phyloP scores from a whole-genome alignment of 2,888 invertebrate genomes.

The Acrobasis consociella region DNA sequence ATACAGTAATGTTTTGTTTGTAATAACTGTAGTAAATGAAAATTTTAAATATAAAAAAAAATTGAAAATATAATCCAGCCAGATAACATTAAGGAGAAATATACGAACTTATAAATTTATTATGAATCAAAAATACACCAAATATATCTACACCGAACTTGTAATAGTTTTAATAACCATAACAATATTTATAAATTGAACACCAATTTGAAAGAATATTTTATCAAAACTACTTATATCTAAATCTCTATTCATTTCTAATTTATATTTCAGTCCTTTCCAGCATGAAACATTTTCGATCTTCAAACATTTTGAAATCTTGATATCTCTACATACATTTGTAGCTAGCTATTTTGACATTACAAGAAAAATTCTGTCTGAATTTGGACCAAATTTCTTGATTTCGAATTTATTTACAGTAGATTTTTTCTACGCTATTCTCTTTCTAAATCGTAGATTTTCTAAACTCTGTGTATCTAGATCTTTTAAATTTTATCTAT shows the following conservation, averaged over 20 bases:
- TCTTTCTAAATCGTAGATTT: slow-evolving; percentile 43
- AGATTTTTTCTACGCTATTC: slow-evolving; percentile 55
- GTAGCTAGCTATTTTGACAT: slow-evolving; percentile 27
- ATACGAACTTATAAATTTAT: background rate
- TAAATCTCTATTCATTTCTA: no score
- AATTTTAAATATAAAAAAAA: background rate
- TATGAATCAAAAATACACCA: background rate
- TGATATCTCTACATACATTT: slow-evolving; percentile 15
- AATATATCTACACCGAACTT: no score
- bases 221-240: no score
- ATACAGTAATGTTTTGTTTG: background rate
- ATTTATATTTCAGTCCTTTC: background rate
- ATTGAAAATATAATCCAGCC: background rate
- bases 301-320: slow-evolving; percentile 17
- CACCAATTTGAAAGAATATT: background rate
- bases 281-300: slow-evolving; percentile 2
- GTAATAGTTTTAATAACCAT: no score
- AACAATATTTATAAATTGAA: no score
- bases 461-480: slow-evolving; percentile 36
- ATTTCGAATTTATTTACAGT: slow-evolving; percentile 67
- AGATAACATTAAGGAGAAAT: background rate
- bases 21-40: background rate
- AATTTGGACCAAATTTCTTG: slow-evolving; percentile 66
- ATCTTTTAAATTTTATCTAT: slow-evolving; percentile 21
- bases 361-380: slow-evolving; percentile 46